Conservation (phyloP, 2,113 vertebrate species). For the Phocoena sinus region DNA sequence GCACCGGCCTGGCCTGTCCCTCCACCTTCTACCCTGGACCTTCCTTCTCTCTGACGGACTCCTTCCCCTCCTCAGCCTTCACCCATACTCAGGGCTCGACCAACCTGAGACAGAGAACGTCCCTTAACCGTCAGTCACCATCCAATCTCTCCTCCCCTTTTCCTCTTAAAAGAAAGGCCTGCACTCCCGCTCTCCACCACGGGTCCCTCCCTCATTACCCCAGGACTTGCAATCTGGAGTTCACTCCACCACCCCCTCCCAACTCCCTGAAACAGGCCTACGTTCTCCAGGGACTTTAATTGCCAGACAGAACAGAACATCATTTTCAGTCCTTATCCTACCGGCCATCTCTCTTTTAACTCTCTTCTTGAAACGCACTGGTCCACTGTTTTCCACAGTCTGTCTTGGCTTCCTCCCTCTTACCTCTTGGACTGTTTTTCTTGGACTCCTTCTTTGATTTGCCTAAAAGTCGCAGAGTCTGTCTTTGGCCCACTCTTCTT, state of each 20-base stretch:
- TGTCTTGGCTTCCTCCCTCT: background rate
- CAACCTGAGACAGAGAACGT: background rate
- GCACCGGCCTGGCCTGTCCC: background rate
- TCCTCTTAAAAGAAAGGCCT: background rate
- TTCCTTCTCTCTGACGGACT: rapidly evolving
- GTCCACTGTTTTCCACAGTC: rapidly evolving
- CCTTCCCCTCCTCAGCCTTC: background rate
- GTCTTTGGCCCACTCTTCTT: background rate
- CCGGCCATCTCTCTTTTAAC: rapidly evolving
- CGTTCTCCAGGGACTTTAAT: background rate
- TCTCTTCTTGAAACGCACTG: background rate
- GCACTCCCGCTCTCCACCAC: background rate
- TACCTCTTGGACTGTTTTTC: too few relatives aligned
- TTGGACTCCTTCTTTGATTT: too few relatives aligned
- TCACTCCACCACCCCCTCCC: background rate
- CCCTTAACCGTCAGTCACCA: background rate
- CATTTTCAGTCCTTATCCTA: too few relatives aligned
- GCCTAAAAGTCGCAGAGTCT: too few relatives aligned
- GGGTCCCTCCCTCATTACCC: background rate
- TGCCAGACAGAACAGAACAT: rapidly evolving
- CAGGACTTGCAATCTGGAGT: too few relatives aligned
- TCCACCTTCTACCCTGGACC: rapidly evolving
- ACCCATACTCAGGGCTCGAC: too few relatives aligned
- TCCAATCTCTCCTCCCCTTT: too few relatives aligned
- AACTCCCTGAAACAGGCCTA: background rate